Conservation (phyloP, 2,113 vertebrate genomes). For the Ophiodon elongatus region DNA sequence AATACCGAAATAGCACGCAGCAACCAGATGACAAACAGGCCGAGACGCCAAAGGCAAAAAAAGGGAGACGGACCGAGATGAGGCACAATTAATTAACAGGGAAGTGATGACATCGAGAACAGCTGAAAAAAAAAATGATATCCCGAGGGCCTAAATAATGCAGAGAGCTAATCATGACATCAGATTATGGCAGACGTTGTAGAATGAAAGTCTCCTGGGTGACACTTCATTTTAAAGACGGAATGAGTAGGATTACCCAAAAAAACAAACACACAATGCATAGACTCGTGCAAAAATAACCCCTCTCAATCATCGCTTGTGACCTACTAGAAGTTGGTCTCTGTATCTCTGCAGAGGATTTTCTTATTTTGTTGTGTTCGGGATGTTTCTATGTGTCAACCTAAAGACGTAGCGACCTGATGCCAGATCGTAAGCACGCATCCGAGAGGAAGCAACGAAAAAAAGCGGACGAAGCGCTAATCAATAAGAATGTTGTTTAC, state of each 20-base stretch:
- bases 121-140: conserved; percentile 35
- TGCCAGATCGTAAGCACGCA: too few relatives aligned
- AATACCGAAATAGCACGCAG: conserved; percentile 41
- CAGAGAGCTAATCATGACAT: conserved; percentile 31
- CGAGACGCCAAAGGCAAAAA: conserved; percentile 45
- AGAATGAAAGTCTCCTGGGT: conserved; percentile 1
- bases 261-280: too few relatives aligned
- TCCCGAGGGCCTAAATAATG: conserved; percentile 48
- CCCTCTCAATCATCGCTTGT: not conserved
- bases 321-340: not conserved
- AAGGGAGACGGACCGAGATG: conserved; percentile 36
- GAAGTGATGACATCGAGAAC: conserved; percentile 47
- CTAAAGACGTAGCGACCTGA: too few relatives aligned
- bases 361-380: not conserved
- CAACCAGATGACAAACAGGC: conserved; percentile 63
- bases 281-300: not conserved
- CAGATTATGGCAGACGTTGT: not conserved
- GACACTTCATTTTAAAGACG: not conserved
- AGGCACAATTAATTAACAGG: conserved; percentile 67
- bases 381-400: too few relatives aligned
- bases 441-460: too few relatives aligned
- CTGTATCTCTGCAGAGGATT: not conserved
- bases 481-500: too few relatives aligned
- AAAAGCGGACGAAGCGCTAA: too few relatives aligned
- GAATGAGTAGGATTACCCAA: not conserved